phyloP scores from a whole-genome alignment of 53 echinoderm and acorn worm genomes.

The Astropecten irregularis region DNA sequence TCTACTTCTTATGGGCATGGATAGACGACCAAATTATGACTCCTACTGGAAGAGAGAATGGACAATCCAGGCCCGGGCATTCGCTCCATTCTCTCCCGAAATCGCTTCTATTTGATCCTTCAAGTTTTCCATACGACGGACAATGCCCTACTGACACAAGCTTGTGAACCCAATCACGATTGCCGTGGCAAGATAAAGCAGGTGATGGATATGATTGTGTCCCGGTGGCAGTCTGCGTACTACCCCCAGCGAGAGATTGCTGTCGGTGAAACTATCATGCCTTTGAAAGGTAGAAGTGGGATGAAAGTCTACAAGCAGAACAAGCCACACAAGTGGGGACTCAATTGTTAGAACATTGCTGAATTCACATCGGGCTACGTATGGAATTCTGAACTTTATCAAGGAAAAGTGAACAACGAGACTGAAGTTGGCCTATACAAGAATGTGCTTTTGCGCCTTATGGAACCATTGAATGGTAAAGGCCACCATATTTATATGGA shows the following conservation, averaged over 20 bases:
- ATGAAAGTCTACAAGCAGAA: constrained; percentile 37
- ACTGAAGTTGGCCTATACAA: neutral
- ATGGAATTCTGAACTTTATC: constrained; percentile 11
- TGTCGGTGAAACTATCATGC: constrained; percentile 28
- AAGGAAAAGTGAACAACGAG: neutral
- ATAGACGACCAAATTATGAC: neutral
- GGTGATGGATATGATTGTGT: constrained; percentile 2
- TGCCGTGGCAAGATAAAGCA: neutral
- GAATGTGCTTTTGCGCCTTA: neutral
- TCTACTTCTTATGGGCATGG: constrained; percentile 14
- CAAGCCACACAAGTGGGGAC: constrained; percentile 42
- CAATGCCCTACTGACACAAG: constrained; percentile 12
- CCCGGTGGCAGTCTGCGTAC: neutral
- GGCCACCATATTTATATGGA: too few relatives aligned
- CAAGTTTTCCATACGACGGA: constrained; percentile 16
- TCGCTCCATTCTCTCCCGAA: constrained; percentile 5
- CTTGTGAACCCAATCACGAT: neutral
- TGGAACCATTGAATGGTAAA: neutral
- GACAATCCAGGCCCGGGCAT: neutral
- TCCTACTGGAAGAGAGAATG: constrained; percentile 8
- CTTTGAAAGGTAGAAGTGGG: constrained; percentile 31
- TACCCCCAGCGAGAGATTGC: constrained; percentile 16
- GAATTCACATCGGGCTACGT: neutral
- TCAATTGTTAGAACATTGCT: constrained; percentile 15
- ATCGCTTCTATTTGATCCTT: neutral